Evolutionary conservation across 2,113 vertebrate genomes (phyloP).

Genomic region (Dipodomys stephensi): DNA sequence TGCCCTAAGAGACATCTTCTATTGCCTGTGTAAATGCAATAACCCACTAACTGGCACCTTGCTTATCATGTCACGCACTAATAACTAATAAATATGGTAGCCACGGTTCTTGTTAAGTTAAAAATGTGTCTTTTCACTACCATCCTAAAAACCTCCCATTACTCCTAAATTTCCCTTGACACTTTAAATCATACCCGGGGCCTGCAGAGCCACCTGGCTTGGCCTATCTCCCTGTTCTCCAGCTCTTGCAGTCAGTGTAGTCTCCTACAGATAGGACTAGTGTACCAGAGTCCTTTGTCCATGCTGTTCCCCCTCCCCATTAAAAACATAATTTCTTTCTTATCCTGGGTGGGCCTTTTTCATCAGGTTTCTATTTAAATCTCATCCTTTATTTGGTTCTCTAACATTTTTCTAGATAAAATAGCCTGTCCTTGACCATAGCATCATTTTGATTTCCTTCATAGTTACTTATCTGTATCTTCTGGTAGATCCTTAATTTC

Average conservation of each 20-base stretch:
- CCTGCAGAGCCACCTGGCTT: accelerated
- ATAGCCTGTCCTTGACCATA: neutral
- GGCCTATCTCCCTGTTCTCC: too few relatives aligned
- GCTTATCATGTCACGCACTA: neutral
- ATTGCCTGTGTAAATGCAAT: accelerated
- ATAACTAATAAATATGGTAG: neutral
- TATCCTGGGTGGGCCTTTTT: neutral
- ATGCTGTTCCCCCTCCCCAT: neutral
- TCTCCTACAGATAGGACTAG: neutral
- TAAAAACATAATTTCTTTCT: neutral
- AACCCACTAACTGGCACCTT: neutral
- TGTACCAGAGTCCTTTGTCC: neutral
- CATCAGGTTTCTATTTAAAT: neutral
- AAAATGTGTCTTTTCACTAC: neutral
- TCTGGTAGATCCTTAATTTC: neutral
- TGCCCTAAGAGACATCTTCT: neutral
- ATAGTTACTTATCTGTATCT: neutral
- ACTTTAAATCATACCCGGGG: neutral
- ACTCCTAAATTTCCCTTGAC: too few relatives aligned
- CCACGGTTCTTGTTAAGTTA: neutral
- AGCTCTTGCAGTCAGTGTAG: neutral
- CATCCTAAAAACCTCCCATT: neutral
- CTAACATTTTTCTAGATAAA: neutral
- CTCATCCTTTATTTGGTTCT: neutral
- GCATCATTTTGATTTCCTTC: neutral